Conservation (phyloP, 1,140 invertebrate genomes). For the Oryctes rhinoceros region DNA sequence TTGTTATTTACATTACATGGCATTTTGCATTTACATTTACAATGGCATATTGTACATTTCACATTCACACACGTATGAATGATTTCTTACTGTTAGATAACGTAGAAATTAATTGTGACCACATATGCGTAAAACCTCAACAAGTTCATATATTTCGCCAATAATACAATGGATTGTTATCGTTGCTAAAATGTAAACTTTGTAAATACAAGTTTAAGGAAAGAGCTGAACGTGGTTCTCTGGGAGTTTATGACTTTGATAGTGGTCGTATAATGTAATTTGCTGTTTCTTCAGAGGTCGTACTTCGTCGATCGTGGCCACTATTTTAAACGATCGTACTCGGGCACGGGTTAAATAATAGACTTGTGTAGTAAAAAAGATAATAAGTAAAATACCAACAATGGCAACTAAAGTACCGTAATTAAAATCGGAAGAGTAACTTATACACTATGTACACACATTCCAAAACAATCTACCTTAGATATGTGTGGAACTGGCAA, state of each 20-base stretch:
- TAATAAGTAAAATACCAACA: constrained; percentile 10
- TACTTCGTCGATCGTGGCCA: constrained; percentile 28
- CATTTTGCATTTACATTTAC: too few relatives aligned
- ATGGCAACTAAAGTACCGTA: constrained; percentile 21
- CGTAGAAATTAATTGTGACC: too few relatives aligned
- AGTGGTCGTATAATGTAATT: constrained; percentile 38
- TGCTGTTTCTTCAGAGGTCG: constrained; percentile 31
- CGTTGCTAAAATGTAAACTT: constrained; percentile 38
- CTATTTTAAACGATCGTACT: constrained; percentile 25
- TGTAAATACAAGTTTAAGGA: constrained; percentile 38
- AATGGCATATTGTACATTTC: too few relatives aligned
- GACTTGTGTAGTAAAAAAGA: constrained; percentile 22
- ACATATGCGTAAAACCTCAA: not conserved
- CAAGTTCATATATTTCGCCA: not conserved
- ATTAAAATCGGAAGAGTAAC: constrained; percentile 16
- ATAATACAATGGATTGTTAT: constrained; percentile 10
- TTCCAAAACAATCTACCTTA: too few relatives aligned
- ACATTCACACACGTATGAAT: too few relatives aligned
- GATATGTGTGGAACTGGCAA: too few relatives aligned
- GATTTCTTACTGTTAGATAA: too few relatives aligned
- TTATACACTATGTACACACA: too few relatives aligned
- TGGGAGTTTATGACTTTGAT: constrained; percentile 39
- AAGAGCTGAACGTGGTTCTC: constrained; percentile 38
- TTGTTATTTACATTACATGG: too few relatives aligned
- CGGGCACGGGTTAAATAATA: constrained; percentile 13